These are phyloP conservation scores for Drosophila percnosoma DNA, from an alignment of 2,888 invertebrate genomes.

Conservation along the genomic window DNA sequence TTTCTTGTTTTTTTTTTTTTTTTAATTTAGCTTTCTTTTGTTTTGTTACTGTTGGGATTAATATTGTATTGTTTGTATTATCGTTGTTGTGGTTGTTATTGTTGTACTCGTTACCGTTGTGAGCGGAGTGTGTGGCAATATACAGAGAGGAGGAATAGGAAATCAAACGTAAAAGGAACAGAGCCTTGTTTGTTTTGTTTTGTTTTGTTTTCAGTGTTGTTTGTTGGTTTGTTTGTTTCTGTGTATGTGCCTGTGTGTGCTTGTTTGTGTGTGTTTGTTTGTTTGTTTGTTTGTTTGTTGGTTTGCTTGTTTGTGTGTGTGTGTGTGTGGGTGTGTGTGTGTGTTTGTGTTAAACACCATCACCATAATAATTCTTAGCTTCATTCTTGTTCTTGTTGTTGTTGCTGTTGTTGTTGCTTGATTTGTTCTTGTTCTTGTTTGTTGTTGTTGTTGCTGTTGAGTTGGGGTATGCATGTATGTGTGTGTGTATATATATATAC, in stretches of 20 bases:
- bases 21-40: constrained; percentile 6
- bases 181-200: constrained; percentile 15
- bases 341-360: constrained; percentile 63
- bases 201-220: constrained; percentile 12
- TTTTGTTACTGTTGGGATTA: constrained; percentile 38
- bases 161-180: constrained; percentile 41
- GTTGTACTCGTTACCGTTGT: constrained; percentile 65
- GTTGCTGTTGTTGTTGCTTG: constrained; percentile 20
- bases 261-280: neutral
- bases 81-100: constrained; percentile 44
- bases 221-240: constrained; percentile 23
- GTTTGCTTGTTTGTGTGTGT: neutral
- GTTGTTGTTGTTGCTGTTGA: constrained; percentile 21
- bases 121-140: constrained; percentile 57
- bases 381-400: constrained; percentile 29
- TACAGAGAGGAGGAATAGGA: constrained; percentile 42
- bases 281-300: constrained; percentile 17
- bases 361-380: constrained; percentile 54
- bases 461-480: constrained; percentile 30
- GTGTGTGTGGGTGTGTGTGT: constrained; percentile 29
- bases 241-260: constrained; percentile 3
- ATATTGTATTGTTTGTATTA: constrained; percentile 34
- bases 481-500: constrained; percentile 11
- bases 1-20: neutral
- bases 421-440: constrained; percentile 10